A percentile compares a stretch with the other conserved stretches of the same genome.
phyloP scores from a whole-genome alignment of 2,888 invertebrate species.

The Cacoxenus indagator region DNA sequence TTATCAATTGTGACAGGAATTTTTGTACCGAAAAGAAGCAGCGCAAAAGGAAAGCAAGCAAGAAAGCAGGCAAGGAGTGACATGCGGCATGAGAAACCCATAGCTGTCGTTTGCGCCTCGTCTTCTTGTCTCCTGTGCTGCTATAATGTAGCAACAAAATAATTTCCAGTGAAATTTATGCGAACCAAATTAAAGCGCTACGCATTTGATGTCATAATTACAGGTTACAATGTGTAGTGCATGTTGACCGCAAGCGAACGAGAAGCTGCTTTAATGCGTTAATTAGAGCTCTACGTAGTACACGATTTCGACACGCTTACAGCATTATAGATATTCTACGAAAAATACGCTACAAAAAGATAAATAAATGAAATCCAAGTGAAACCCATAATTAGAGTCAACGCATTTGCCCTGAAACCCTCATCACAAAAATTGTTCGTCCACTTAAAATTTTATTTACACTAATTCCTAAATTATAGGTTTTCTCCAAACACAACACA shows the following conservation, averaged over 20 bases:
- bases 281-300: neutral
- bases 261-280: constrained; percentile 14
- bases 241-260: neutral
- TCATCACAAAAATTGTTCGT: constrained; percentile 4
- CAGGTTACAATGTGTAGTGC: constrained; percentile 12
- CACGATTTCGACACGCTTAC: constrained; percentile 16
- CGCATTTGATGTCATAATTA: constrained; percentile 15
- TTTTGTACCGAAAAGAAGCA: constrained; percentile 45
- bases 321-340: no score
- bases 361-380: neutral
- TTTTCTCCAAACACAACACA: neutral
- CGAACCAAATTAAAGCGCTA: constrained; percentile 8
- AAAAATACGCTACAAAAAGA: no score
- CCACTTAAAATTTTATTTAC: constrained; percentile 21
- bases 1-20: constrained; percentile 69
- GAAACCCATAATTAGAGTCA: neutral
- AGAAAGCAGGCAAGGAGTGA: neutral
- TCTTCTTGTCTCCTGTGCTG: neutral
- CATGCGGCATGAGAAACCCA: neutral
- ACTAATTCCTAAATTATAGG: constrained; percentile 21
- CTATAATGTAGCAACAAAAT: neutral
- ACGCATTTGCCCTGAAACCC: constrained; percentile 10
- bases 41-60: constrained; percentile 16
- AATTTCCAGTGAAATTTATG: neutral
- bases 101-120: neutral